These are phyloP conservation scores for Asbolus verrucosus DNA, from an alignment of 1,140 invertebrate genomes.

Conservation along the genomic window DNA sequence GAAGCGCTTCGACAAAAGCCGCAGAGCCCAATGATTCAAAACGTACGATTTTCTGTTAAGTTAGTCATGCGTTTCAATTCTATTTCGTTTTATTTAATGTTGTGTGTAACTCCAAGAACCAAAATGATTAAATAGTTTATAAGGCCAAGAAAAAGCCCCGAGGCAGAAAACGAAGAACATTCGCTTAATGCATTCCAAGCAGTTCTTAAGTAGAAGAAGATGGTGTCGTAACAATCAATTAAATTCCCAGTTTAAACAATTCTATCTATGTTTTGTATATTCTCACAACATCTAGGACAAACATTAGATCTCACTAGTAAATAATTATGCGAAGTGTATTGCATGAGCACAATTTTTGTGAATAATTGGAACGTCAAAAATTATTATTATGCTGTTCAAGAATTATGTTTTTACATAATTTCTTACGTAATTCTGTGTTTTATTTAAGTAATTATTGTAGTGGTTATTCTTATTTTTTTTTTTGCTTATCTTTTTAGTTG, in stretches of 20 bases:
- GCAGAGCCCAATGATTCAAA: too few species aligned
- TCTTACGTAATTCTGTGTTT: not conserved
- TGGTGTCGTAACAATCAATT: conserved; percentile 27
- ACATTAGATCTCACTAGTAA: conserved; percentile 12
- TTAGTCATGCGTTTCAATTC: too few species aligned
- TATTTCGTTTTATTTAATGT: too few species aligned
- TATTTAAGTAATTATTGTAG: too few species aligned
- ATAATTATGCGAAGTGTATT: conserved; percentile 25
- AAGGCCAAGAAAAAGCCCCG: conserved; percentile 37
- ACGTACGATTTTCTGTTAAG: not conserved
- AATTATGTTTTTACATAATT: conserved; percentile 5
- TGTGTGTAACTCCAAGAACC: conserved; percentile 6
- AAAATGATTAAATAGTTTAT: conserved; percentile 44
- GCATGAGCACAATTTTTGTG: conserved; percentile 18
- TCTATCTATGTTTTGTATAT: conserved; percentile 1
- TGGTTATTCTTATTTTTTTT: too few species aligned
- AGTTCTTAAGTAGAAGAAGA: conserved; percentile 38
- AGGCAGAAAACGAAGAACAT: conserved; percentile 32
- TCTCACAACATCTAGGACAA: conserved; percentile 26
- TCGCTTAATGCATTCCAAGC: conserved; percentile 38
- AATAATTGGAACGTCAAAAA: conserved; percentile 32
- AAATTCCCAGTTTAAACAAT: conserved; percentile 24
- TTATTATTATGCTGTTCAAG: not conserved
- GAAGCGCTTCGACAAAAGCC: too few species aligned
- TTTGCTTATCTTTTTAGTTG: too few species aligned